Evolutionary conservation across 2,888 invertebrate genomes (phyloP).

Genomic region (Aquatica leii): DNA sequence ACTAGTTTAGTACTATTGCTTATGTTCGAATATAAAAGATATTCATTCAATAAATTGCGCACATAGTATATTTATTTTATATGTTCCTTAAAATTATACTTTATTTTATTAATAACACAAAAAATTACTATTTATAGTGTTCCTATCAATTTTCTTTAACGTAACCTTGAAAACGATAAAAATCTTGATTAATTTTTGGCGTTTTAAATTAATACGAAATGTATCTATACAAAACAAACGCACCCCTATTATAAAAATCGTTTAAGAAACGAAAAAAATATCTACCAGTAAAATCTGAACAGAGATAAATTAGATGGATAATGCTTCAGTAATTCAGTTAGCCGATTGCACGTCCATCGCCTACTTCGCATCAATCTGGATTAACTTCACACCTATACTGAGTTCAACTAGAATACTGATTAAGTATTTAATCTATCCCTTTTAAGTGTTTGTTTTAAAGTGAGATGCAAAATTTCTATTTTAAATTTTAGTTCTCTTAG

Average conservation of each 20-base stretch:
- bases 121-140: no score
- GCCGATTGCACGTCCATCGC: conserved; percentile 57
- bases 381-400: conserved; percentile 54
- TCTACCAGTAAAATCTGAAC: conserved; percentile 54
- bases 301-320: conserved; percentile 56
- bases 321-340: conserved; percentile 59
- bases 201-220: no score
- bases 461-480: conserved; percentile 20
- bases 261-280: conserved; percentile 50
- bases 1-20: no score
- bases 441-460: conserved; percentile 21
- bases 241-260: conserved; percentile 43
- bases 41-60: no score
- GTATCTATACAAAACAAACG: neutral
- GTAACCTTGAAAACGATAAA: no score
- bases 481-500: no score
- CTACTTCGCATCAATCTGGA: conserved; percentile 56
- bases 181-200: no score
- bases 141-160: no score
- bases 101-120: no score
- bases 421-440: conserved; percentile 29
- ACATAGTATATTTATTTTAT: no score
- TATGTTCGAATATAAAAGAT: no score
- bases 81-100: no score
- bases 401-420: conserved; percentile 36